Percentiles rank a stretch among this genome's conserved stretches.
Evolutionary conservation across 2,888 invertebrate species (phyloP).

Genomic region (Aphidius colemani): DNA sequence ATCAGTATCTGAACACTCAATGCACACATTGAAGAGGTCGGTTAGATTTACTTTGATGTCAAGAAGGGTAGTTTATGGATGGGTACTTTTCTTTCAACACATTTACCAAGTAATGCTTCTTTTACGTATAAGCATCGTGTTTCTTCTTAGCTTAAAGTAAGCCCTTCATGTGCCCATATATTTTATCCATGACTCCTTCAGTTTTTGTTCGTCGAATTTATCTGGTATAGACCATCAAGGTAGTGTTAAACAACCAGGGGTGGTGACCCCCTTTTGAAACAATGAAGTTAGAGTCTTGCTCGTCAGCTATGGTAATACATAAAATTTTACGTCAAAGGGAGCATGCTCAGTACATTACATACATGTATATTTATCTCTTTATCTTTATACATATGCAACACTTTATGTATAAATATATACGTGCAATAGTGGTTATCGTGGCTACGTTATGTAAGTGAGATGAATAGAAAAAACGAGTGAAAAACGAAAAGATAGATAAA

Average conservation of each 20-base stretch:
- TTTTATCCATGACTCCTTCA: conserved; percentile 19
- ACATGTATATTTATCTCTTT: background rate
- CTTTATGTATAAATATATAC: background rate
- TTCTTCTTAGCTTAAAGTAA: conserved; percentile 5
- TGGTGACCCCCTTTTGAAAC: conserved; percentile 48
- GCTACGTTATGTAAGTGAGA: conserved; percentile 19
- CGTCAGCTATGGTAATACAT: conserved; percentile 55
- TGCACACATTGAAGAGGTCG: conserved; percentile 14
- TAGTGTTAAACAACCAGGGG: conserved; percentile 2
- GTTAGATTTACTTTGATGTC: conserved; percentile 27
- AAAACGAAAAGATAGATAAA: conserved; percentile 26
- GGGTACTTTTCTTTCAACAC: too few species aligned
- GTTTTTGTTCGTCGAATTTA: conserved; percentile 31
- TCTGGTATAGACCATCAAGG: conserved; percentile 38
- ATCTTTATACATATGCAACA: background rate
- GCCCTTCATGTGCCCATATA: conserved; percentile 19
- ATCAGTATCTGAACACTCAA: background rate
- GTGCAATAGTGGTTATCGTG: conserved; percentile 24
- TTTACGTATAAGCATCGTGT: conserved; percentile 4
- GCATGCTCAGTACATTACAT: conserved; percentile 12
- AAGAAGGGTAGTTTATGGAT: background rate
- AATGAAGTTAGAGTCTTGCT: conserved; percentile 55
- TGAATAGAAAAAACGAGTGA: conserved; percentile 19
- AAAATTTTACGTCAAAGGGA: conserved; percentile 53
- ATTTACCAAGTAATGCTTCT: background rate